These are phyloP conservation scores for Galerucella nymphaeae DNA, from an alignment of 2,888 invertebrate species.

Conservation along the genomic window DNA sequence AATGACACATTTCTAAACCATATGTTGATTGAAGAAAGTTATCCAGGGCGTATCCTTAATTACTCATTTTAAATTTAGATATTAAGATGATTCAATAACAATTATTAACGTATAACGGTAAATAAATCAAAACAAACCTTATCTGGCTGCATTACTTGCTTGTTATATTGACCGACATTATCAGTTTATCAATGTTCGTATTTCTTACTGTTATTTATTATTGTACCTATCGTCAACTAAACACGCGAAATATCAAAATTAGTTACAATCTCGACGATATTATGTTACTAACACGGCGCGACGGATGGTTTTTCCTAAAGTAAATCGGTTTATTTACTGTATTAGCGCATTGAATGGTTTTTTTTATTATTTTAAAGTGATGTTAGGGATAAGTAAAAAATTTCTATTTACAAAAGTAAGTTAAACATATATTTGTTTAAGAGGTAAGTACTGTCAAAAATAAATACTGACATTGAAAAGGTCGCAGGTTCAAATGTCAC, in stretches of 20 bases:
- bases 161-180: slow-evolving; percentile 19
- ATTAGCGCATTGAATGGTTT: neutral
- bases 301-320: neutral
- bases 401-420: too few relatives aligned
- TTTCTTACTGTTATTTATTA: slow-evolving; percentile 17
- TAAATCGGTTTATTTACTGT: neutral
- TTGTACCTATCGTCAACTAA: neutral
- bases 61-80: neutral
- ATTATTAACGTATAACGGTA: slow-evolving; percentile 12
- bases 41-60: neutral
- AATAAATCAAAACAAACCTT: slow-evolving; percentile 20
- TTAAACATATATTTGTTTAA: too few relatives aligned
- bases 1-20: too few relatives aligned
- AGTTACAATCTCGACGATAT: neutral
- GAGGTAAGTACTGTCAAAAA: too few relatives aligned
- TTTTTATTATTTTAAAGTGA: too few relatives aligned
- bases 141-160: slow-evolving; percentile 22
- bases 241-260: neutral
- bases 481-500: too few relatives aligned
- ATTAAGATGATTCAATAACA: slow-evolving; percentile 6
- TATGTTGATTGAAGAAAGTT: too few relatives aligned
- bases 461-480: too few relatives aligned
- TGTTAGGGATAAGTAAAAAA: too few relatives aligned
- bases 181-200: slow-evolving; percentile 18
- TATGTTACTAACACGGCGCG: neutral